Conservation (phyloP, 2,113 vertebrate species). For the Cacatua alba region DNA sequence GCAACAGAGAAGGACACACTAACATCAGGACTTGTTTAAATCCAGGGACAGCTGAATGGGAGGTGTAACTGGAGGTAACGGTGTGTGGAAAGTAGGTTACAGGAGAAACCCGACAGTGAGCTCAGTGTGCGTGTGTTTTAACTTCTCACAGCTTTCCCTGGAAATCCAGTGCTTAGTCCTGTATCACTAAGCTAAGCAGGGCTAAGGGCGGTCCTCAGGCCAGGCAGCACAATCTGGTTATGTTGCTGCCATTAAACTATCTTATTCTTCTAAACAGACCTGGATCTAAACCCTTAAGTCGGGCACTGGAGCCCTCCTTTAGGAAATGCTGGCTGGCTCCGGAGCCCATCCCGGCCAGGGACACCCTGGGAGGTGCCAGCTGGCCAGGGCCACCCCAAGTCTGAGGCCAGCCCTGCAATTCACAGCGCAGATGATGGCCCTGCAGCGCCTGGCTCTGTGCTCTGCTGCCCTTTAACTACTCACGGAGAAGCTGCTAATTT, state of each 20-base stretch:
- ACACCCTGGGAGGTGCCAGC: background rate
- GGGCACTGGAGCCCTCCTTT: background rate
- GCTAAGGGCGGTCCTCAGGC: background rate
- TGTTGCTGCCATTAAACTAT: background rate
- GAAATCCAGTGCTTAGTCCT: accelerated
- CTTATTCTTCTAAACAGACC: background rate
- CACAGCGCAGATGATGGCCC: background rate
- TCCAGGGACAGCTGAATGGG: background rate
- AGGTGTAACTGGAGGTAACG: background rate
- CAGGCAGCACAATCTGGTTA: background rate
- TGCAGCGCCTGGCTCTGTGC: background rate
- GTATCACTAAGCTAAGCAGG: accelerated
- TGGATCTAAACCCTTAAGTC: accelerated
- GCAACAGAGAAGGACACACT: background rate
- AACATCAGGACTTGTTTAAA: background rate
- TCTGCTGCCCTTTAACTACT: background rate
- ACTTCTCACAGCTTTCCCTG: accelerated
- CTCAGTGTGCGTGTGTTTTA: accelerated
- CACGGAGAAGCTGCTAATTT: background rate
- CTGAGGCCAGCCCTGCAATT: background rate
- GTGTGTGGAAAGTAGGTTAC: background rate
- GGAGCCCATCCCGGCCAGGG: background rate
- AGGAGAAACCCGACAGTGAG: background rate
- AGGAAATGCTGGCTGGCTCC: background rate
- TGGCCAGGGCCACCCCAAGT: background rate